Evolutionary conservation across 2,113 vertebrate genomes (phyloP), one percentile per base, ranked within the genome.

Genomic region (Craseonycteris thonglongyai): DNA sequence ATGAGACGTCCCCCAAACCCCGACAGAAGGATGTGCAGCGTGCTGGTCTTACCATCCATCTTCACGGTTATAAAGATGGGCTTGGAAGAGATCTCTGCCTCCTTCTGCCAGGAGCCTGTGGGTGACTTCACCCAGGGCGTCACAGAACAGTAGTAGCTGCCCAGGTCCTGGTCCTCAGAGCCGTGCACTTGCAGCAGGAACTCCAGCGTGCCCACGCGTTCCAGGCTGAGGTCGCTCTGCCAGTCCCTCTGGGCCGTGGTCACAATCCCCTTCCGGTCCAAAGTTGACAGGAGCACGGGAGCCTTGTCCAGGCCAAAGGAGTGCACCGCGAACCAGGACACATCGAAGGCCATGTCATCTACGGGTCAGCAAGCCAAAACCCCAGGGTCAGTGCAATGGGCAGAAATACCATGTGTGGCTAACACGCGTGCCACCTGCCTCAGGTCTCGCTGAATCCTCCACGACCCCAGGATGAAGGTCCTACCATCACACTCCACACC

Each of bases 301-400:
- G 94, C 97, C 4, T 97, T 97, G 90, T 98, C 98, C 47, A 98
- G 96, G 0, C 98, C 97, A 0, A 98, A 98, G 80, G 99, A 98
- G 45, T 98, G 96, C 45, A 98, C 98, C 5, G 98, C 99, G 91
- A 99, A 99, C 99, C 99, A 99, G 76, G 97, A 98, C 85, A 99
- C 98, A 9, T 99, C 99, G 2, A 99, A 99, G 2, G 98, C 98
- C 98, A 99, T 97, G 76, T 99, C 98, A 15, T 99, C 99, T 99
- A 93, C 0, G 19, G 91, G 80, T 16, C 74, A 40, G 47, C 94
- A 93, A 96, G 56, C 69, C 85, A 63, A 47, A 78, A 35, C 9
- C 24, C 59, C 4, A 9, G 13, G 82, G 40, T 97, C 72, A 97
- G 66, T 4, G 38, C 38, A 0, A 2, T 0, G 1, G 42, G 69